These are phyloP conservation scores for Pangasianodon hypophthalmus DNA, from an alignment of 2,113 vertebrate species.

Conservation along the genomic window DNA sequence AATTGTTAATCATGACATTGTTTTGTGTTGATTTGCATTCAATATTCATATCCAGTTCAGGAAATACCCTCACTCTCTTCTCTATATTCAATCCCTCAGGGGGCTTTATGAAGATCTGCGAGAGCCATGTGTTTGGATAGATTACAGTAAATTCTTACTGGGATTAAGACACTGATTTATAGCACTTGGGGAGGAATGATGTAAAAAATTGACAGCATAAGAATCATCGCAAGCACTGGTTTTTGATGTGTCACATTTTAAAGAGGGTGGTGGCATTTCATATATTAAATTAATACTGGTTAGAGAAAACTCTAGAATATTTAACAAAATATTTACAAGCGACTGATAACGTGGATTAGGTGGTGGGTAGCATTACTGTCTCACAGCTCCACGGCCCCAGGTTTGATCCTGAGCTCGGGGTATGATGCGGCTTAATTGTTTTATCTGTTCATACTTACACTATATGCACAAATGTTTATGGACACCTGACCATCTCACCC, in stretches of 20 bases:
- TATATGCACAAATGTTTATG: background rate
- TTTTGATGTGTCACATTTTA: background rate
- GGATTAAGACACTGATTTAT: background rate
- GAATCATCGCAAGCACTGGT: background rate
- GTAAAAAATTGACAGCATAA: background rate
- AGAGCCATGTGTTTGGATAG: background rate
- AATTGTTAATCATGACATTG: background rate
- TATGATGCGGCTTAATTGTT: too few species aligned
- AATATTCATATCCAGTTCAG: background rate
- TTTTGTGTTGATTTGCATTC: conserved; percentile 6
- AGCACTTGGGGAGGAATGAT: background rate
- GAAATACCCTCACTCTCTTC: background rate
- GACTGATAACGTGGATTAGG: background rate
- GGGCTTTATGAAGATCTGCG: background rate
- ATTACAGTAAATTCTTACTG: background rate
- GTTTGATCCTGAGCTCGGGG: too few species aligned
- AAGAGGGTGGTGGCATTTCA: background rate
- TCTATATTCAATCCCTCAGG: background rate
- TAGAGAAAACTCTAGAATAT: background rate
- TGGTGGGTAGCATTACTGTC: too few species aligned
- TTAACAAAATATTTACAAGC: too few species aligned
- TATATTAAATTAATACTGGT: background rate
- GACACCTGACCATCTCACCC: background rate
- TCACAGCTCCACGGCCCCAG: too few species aligned
- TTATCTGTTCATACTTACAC: background rate